Percentiles rank a stretch among this genome's conserved stretches.
These are phyloP conservation scores for Cephus spinipes DNA, from an alignment of 2,888 invertebrate species.

Conservation along the genomic window DNA sequence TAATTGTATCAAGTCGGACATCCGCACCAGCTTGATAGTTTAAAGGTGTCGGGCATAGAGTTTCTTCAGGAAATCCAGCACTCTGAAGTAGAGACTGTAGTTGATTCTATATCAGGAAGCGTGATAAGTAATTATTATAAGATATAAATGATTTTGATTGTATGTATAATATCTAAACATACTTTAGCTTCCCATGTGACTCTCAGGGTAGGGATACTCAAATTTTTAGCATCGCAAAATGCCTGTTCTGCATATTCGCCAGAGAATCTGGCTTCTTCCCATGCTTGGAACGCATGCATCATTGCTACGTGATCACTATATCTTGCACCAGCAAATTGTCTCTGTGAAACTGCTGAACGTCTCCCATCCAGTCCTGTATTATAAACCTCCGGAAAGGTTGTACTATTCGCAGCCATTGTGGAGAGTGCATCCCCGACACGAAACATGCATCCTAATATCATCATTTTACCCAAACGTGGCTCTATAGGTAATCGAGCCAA, in stretches of 20 bases:
- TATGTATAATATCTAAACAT: slow-evolving; percentile 17
- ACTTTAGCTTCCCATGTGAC: slow-evolving; percentile 93
- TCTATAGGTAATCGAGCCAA: slow-evolving; percentile 96
- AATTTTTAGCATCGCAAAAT: slow-evolving; percentile 93
- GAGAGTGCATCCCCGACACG: slow-evolving; percentile 91
- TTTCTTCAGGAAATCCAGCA: slow-evolving; percentile 91
- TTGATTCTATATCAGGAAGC: slow-evolving; percentile 69
- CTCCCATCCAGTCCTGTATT: slow-evolving; percentile 80
- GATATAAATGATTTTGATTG: not conserved
- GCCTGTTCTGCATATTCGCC: slow-evolving; percentile 82
- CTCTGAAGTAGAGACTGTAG: slow-evolving; percentile 76
- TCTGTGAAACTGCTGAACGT: slow-evolving; percentile 85
- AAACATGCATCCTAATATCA: slow-evolving; percentile 93
- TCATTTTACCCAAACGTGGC: slow-evolving; percentile 96
- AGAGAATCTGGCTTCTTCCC: slow-evolving; percentile 77
- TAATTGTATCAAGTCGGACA: slow-evolving; percentile 83
- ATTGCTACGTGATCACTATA: slow-evolving; percentile 96
- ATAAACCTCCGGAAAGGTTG: slow-evolving; percentile 96
- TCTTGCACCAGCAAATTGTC: slow-evolving; percentile 86
- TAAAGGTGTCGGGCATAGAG: slow-evolving; percentile 79
- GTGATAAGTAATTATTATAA: not conserved
- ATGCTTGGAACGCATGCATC: slow-evolving; percentile 91
- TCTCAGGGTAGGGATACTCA: slow-evolving; percentile 89
- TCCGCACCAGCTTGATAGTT: slow-evolving; percentile 82
- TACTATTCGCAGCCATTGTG: slow-evolving; percentile 94